Evolutionary conservation across 2,888 invertebrate genomes (phyloP), one percentile per base, ranked within the genome.

Genomic region (Phortica okadai): DNA sequence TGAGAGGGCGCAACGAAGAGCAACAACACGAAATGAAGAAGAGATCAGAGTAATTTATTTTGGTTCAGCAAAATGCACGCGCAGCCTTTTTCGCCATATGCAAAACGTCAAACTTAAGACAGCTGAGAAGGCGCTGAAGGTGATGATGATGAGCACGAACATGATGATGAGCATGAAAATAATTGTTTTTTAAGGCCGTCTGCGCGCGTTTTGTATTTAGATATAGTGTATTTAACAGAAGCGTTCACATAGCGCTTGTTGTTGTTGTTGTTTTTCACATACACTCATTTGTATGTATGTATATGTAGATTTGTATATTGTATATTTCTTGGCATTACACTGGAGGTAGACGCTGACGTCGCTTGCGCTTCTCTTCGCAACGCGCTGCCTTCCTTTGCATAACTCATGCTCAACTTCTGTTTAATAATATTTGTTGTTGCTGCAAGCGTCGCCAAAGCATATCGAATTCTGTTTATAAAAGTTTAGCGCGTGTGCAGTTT

Each of bases 401-500:
- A 50, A 14, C 50, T 11, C 50, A 50, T 8, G 50, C 8, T 11
- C 50, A 6, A 14, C 50, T 50, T 11, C 50, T 50, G 50, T 50
- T 50, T 8, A 50, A 11, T 50, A 50, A 50, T 11, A 6, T 33
- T 33, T 33, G 33, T 33, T 33, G 33, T 6, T 6, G 50, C 50
- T 50, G 50, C 33, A 1, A 33, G 44, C 73, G 73, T n/a, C 45
- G 69, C 67, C 62, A 33, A 33, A 67, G 58, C 70, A 67, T 76
- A 76, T 76, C 74, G 69, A 69, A 73, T 76, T 76, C 50, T 76
- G 76, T 58, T 74, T 73, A 69, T 58, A 73, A 58, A 78, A 80
- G 75, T 81, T 78, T 77, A 78, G 86, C 86, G 88, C 85, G 88
- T 84, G 88, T 87, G 80, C 86, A 85, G 85, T 80, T 87, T 85